phyloP scores from a whole-genome alignment of 2,113 vertebrate genomes.

The Thamnophis sirtalis region DNA sequence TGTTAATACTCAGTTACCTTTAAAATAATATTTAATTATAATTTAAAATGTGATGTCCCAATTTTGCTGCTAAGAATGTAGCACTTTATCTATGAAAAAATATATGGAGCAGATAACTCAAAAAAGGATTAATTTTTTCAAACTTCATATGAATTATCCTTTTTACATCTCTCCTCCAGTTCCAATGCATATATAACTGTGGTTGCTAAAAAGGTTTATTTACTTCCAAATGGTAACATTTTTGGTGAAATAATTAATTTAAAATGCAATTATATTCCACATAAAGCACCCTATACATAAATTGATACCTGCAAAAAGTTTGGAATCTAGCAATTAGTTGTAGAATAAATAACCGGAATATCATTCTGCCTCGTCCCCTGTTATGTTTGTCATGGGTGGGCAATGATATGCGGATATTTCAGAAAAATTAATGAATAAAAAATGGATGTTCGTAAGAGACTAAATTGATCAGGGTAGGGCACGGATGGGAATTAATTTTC shows the following conservation, averaged over 20 bases:
- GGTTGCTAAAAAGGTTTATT: not conserved
- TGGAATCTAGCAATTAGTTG: not conserved
- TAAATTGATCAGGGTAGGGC: not conserved
- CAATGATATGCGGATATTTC: not conserved
- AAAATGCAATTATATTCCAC: not conserved
- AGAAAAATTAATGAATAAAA: not conserved
- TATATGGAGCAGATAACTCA: not conserved
- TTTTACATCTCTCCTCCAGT: not conserved
- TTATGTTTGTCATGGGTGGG: not conserved
- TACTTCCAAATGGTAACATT: not conserved
- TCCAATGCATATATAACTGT: not conserved
- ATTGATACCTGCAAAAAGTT: not conserved
- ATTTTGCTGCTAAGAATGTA: slow-evolving; percentile 28
- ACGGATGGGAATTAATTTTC: too few species aligned
- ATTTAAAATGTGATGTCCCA: slow-evolving; percentile 29
- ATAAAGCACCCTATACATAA: not conserved
- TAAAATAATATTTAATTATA: slow-evolving; percentile 45
- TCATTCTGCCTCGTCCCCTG: not conserved
- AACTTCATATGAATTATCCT: too few species aligned
- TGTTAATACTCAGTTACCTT: slow-evolving; percentile 28
- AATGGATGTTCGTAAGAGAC: not conserved
- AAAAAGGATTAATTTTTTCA: not conserved
- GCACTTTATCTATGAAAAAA: not conserved
- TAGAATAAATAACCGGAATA: not conserved
- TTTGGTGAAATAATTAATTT: not conserved